Evolutionary conservation across 2,113 vertebrate genomes (phyloP).

Genomic region (Setophaga coronata): DNA sequence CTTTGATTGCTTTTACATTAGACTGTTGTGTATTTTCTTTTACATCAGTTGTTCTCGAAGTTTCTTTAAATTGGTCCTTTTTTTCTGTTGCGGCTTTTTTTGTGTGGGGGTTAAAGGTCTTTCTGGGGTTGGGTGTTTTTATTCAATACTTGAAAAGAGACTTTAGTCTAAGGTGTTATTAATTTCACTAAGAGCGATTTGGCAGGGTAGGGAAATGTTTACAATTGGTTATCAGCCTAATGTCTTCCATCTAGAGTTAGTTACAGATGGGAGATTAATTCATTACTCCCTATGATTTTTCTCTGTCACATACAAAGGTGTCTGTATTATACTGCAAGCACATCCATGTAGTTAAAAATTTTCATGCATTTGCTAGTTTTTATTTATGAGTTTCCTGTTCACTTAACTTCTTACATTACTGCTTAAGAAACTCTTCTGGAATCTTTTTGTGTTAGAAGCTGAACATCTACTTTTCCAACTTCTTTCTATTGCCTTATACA

Average conservation of each 20-base stretch:
- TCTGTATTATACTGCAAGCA: background rate
- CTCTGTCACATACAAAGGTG: background rate
- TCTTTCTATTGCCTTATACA: background rate
- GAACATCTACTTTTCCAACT: background rate
- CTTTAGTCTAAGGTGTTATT: background rate
- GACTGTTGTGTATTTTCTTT: background rate
- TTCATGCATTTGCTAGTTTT: background rate
- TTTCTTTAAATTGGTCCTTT: background rate
- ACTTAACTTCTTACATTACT: background rate
- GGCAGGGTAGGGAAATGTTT: background rate
- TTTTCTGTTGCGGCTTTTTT: rapidly evolving
- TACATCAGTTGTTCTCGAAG: background rate
- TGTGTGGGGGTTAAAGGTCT: rapidly evolving
- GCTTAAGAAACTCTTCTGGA: background rate
- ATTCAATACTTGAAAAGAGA: background rate
- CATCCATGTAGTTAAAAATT: background rate
- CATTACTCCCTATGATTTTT: background rate
- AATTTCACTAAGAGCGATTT: background rate
- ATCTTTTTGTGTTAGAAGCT: background rate
- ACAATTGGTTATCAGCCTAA: background rate
- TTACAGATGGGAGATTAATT: background rate
- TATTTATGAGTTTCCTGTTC: background rate
- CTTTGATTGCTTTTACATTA: background rate
- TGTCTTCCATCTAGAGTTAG: background rate
- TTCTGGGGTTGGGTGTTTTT: background rate